These are phyloP conservation scores for Ophioninae sp. DNA, from an alignment of 2,888 invertebrate species.

Conservation along the genomic window DNA sequence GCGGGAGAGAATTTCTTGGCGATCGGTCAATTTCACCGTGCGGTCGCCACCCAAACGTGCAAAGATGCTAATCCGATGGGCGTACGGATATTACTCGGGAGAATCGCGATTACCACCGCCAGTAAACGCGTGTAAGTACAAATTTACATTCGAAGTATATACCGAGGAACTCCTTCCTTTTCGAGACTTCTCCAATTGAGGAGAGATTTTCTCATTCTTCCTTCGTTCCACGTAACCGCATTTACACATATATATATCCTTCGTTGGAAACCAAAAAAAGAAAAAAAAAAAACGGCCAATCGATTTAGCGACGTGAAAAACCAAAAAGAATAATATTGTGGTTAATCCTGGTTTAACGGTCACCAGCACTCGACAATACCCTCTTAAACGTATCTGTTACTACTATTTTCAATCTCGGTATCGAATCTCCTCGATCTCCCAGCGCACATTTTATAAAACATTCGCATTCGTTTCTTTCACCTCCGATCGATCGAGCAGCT, in stretches of 20 bases:
- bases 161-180: conserved; percentile 2
- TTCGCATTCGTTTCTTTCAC: neutral
- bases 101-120: conserved; percentile 35
- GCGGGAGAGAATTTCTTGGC: neutral
- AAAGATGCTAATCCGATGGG: conserved; percentile 36
- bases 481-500: neutral
- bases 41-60: neutral
- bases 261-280: too few species aligned
- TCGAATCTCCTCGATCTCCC: conserved; percentile 5
- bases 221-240: conserved; percentile 1
- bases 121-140: neutral
- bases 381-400: conserved; percentile 6
- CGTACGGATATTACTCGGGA: conserved; percentile 2
- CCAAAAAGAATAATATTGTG: neutral
- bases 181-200: conserved; percentile 51
- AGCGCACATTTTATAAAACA: conserved; percentile 13
- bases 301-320: neutral
- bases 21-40: conserved; percentile 4
- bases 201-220: conserved; percentile 37
- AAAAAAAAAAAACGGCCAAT: neutral
- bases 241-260: neutral
- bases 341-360: neutral
- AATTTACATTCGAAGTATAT: conserved; percentile 32
- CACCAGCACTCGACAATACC: neutral
- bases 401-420: conserved; percentile 29